Evolutionary conservation across 2,888 invertebrate species (phyloP), one percentile per base, ranked within the genome.

Genomic region (Sthenelais limicola): DNA sequence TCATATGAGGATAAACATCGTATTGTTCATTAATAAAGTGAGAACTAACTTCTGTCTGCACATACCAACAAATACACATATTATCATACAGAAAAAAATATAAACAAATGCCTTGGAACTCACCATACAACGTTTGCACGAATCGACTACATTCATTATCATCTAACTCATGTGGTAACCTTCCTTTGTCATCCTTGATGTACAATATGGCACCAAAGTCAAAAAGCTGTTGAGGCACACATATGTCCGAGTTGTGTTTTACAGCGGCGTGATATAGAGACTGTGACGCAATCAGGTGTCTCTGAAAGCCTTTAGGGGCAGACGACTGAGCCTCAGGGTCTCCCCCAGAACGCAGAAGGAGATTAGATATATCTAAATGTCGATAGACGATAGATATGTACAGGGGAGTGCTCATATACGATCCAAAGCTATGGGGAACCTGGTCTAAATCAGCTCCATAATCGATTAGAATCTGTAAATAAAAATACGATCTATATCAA

Each of bases 321-420:
- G 24, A 5, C 51, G 12, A n/a, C 35, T 33, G 49, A 12, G 21
- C n/a, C 32, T 71, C 62, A 24, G 77, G 74, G 71, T 69, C 74
- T 28, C 73, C 73, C 38, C 77, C 77, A 28, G 71, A 62, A 0
- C 33, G 52, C 30, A 79, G 43, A 33, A 79, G 71, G 43, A 58
- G 38, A 24, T 71, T 69, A 49, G 76, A 71, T 33, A 77, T 76
- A 35, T 70, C 69, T 26, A 71, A 75, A 71, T 77, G 77, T 21
- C 76, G 76, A 62, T 78, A 76, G 12, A 75, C 76, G 18, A 78
- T 71, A 9, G 76, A 68, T 24, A 79, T 73, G 52, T 75, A 74
- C 21, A 78, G 75, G 12, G 77, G 75, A 30, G 77, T 76, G 70
- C 71, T 74, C 54, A 52, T 72, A 54, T 71, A 75, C 12, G 66